These are phyloP conservation scores for Penelope pileata DNA, from an alignment of 2,113 vertebrate species.

Conservation along the genomic window DNA sequence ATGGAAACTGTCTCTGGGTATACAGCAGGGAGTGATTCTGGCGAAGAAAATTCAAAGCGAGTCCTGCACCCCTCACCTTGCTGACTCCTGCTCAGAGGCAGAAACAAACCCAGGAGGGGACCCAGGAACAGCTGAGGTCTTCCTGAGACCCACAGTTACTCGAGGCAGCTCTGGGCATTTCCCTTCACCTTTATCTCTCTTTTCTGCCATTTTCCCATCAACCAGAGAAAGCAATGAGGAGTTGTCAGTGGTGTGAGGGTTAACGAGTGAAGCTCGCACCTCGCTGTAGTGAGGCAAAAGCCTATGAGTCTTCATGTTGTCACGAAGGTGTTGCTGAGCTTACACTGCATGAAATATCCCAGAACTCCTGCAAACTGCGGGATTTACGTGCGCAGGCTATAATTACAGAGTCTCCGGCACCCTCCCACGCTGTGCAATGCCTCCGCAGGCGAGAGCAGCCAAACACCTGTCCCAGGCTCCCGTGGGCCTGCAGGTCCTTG, in stretches of 20 bases:
- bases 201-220: background rate
- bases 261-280: background rate
- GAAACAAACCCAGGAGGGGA: background rate
- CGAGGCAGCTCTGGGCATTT: background rate
- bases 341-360: constrained; percentile 24
- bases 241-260: background rate
- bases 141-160: background rate
- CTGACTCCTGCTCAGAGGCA: background rate
- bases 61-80: background rate
- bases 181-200: background rate
- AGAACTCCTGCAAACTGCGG: constrained; percentile 41
- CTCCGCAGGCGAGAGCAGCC: background rate
- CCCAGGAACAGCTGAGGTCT: background rate
- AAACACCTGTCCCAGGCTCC: constrained; percentile 22
- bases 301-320: constrained; percentile 26
- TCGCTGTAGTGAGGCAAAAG: constrained; percentile 22
- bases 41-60: background rate
- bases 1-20: background rate
- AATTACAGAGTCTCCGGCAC: background rate
- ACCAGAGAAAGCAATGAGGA: background rate
- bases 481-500: background rate
- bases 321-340: constrained; percentile 43
- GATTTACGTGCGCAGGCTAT: constrained; percentile 34
- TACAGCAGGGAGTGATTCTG: background rate
- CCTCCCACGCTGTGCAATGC: constrained; percentile 13